These are phyloP conservation scores for Lordiphosa clarofinis DNA, from an alignment of 1,140 invertebrate species.

Conservation along the genomic window DNA sequence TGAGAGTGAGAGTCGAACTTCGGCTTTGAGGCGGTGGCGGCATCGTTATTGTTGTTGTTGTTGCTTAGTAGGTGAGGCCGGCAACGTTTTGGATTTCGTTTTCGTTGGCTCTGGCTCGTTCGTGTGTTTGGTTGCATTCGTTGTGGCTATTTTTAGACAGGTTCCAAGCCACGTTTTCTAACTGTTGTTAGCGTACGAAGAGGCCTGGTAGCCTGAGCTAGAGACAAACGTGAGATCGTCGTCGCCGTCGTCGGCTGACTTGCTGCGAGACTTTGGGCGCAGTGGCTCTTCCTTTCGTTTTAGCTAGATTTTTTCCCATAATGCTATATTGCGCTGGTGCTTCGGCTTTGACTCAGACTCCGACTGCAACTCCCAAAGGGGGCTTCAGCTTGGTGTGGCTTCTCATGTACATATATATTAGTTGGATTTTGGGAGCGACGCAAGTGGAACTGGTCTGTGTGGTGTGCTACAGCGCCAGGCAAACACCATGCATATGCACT, in stretches of 20 bases:
- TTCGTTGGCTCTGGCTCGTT: constrained; percentile 45
- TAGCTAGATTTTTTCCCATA: constrained; percentile 73
- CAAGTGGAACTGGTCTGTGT: constrained; percentile 74
- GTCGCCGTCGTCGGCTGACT: constrained; percentile 11
- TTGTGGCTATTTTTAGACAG: constrained; percentile 77
- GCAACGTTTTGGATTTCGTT: constrained; percentile 51
- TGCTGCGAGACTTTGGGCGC: constrained; percentile 51
- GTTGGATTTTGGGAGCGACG: constrained; percentile 75
- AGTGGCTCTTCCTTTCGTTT: constrained; percentile 76
- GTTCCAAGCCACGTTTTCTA: constrained; percentile 78
- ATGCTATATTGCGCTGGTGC: constrained; percentile 44
- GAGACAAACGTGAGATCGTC: constrained; percentile 66
- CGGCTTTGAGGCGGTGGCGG: constrained; percentile 45
- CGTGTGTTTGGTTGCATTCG: constrained; percentile 63
- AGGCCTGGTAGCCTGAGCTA: constrained; percentile 15
- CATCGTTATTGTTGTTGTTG: constrained; percentile 1
- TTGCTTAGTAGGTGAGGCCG: constrained; percentile 50
- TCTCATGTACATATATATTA: constrained; percentile 62
- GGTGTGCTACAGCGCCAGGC: constrained; percentile 17
- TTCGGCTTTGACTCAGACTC: constrained; percentile 27
- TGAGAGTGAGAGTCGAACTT: constrained; percentile 49
- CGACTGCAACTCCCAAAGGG: constrained; percentile 11
- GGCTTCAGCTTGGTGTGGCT: constrained; percentile 38
- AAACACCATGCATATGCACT: constrained; percentile 42
- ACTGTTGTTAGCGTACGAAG: constrained; percentile 71